phyloP scores from a whole-genome alignment of 37 sponge, comb jelly and placozoan species.

The Amphimedon queenslandica region DNA sequence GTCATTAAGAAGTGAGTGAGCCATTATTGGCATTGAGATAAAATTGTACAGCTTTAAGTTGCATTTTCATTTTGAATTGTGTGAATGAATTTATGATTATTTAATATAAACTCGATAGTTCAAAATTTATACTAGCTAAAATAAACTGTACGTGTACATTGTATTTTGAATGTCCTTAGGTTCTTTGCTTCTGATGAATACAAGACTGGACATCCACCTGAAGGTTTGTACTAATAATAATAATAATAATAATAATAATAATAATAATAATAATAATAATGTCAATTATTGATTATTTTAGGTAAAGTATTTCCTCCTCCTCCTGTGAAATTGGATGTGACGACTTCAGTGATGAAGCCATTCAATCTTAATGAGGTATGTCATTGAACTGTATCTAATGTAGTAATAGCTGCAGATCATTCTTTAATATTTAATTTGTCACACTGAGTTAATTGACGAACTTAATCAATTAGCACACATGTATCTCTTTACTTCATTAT shows the following conservation, averaged over 20 bases:
- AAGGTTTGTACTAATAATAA: too few species aligned
- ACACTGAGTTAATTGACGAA: not conserved
- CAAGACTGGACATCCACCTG: constrained; percentile 79
- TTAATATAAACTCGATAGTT: too few species aligned
- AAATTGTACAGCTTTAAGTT: not conserved
- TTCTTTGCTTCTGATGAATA: constrained; percentile 89
- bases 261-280: not conserved
- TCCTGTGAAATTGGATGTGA: constrained; percentile 68
- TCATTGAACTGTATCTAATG: too few species aligned
- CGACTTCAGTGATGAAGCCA: constrained; percentile 42
- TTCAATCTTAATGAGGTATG: constrained; percentile 58
- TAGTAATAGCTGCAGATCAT: too few species aligned
- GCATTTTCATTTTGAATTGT: not conserved
- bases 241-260: too few species aligned
- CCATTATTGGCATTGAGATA: not conserved
- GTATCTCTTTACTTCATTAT: too few species aligned
- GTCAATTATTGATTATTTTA: not conserved
- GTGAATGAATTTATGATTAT: not conserved
- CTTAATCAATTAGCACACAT: not conserved
- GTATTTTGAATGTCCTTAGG: constrained; percentile 27
- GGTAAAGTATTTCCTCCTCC: constrained; percentile 75
- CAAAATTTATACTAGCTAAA: too few species aligned
- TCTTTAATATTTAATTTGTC: not conserved
- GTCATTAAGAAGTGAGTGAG: constrained; percentile 70
- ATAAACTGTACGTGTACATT: too few species aligned